Percentiles rank a stretch among this genome's conserved stretches.
These are phyloP conservation scores for Rhopilema esculentum DNA, from an alignment of 30 jellyfish, hydroid and myxozoan genomes.

Conservation along the genomic window DNA sequence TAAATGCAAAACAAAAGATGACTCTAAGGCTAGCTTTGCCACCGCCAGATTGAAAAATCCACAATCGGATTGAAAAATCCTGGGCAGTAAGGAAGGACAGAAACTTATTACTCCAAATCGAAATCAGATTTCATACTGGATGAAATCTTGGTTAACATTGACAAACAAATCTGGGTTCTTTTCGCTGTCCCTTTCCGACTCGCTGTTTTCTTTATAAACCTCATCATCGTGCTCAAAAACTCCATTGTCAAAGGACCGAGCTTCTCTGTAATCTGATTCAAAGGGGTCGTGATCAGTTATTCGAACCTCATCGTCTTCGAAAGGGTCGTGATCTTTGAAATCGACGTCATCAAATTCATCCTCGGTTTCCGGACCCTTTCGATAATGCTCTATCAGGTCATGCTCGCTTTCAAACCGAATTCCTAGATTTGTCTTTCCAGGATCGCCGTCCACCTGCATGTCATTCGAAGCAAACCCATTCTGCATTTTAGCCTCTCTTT, in stretches of 20 bases:
- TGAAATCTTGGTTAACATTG: conserved; percentile 42
- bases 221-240: conserved; percentile 34
- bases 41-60: too few species aligned
- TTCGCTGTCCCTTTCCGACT: conserved; percentile 31
- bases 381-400: conserved; percentile 59
- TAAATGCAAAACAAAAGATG: too few species aligned
- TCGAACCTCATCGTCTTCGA: conserved; percentile 28
- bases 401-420: conserved; percentile 63
- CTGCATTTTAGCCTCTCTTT: background rate
- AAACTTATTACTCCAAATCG: too few species aligned
- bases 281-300: conserved; percentile 11
- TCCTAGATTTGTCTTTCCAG: conserved; percentile 49
- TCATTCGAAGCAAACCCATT: background rate
- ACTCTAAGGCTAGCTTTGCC: too few species aligned
- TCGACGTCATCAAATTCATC: conserved; percentile 20
- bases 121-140: conserved; percentile 50
- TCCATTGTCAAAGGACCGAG: conserved; percentile 17
- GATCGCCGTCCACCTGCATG: conserved; percentile 3
- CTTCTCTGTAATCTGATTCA: conserved; percentile 23
- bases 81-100: too few species aligned
- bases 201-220: conserved; percentile 28
- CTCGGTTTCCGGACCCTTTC: conserved; percentile 27
- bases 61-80: too few species aligned
- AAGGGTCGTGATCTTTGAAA: conserved; percentile 46
- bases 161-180: conserved; percentile 25